Conservation (phyloP, 2,797 vertebrate genomes). For the Anisognathus igniventris region DNA sequence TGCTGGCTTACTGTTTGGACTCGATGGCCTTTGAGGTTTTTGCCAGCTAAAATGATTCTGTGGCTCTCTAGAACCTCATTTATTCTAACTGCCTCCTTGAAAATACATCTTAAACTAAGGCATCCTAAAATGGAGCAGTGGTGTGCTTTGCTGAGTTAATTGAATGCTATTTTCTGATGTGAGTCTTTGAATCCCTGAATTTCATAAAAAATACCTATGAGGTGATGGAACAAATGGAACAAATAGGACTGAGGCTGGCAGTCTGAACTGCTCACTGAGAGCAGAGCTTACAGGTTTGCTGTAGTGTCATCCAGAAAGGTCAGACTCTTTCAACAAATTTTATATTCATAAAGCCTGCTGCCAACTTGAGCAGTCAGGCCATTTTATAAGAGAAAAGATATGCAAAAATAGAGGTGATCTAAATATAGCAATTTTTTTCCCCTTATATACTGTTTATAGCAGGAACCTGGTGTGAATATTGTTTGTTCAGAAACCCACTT, state of each 20-base stretch:
- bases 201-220: background rate
- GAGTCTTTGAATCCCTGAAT: background rate
- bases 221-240: background rate
- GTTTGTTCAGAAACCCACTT: background rate
- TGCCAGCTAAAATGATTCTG: background rate
- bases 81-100: background rate
- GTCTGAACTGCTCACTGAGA: background rate
- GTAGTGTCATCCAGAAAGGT: background rate
- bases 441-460: background rate
- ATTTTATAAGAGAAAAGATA: background rate
- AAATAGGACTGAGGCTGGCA: background rate
- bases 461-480: background rate
- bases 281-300: background rate
- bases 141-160: background rate
- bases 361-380: background rate
- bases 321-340: background rate
- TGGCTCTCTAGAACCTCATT: background rate
- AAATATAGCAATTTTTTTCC: background rate
- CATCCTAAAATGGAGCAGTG: background rate
- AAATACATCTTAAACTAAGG: background rate
- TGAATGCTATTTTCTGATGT: background rate
- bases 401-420: background rate
- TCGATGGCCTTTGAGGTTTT: background rate
- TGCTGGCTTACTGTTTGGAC: background rate
- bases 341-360: background rate